Evolutionary conservation across 2,888 invertebrate species (phyloP), one percentile per base, ranked within the genome.

Genomic region (Epinotia nisella): DNA sequence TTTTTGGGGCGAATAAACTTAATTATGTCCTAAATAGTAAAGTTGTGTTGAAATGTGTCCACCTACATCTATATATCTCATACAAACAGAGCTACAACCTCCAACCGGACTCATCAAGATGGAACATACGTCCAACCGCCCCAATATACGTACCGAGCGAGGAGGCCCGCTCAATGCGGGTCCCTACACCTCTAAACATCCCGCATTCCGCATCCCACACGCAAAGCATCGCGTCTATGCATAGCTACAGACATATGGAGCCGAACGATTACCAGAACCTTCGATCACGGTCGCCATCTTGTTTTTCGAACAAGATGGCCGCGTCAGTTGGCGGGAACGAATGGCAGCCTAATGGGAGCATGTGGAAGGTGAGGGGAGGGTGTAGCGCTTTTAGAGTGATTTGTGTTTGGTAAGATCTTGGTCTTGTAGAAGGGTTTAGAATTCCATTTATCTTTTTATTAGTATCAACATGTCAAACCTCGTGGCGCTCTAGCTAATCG

Each of bases 341-440:
- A 80, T 94, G 94, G 94, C 90, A 92, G 80, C 84, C 91, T 76
- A 88, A 90, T 79, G 80, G 81, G 77, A 89, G 85, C 82, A 87
- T 90, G 75, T 94, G 94, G 94, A 94, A 94, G 94, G 94, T 94
- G 94, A 94, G 94, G 93, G 93, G 91, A 87, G 90, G 92, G 93
- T 80, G 78, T 81, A 81, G 79, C 83, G 85, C 85, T 83, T 76
- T 78, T 87, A 85, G 84, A 83, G 84, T 86, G 85, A 79, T 83
- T 82, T 80, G 79, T 77, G 84, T 89, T 88, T 88, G 84, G 89
- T 91, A 88, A 92, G 92, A 91, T 92, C 93, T 89, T 84, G 67
- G 65, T 74, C 71, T 56, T 71, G 29, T 55, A 58, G 24, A 35
- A 17, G 11, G n/a, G 60, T 2, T 17, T 21, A 29, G 21, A 15